phyloP scores from a whole-genome alignment of 2,797 vertebrate genomes.

The Karalla daura region DNA sequence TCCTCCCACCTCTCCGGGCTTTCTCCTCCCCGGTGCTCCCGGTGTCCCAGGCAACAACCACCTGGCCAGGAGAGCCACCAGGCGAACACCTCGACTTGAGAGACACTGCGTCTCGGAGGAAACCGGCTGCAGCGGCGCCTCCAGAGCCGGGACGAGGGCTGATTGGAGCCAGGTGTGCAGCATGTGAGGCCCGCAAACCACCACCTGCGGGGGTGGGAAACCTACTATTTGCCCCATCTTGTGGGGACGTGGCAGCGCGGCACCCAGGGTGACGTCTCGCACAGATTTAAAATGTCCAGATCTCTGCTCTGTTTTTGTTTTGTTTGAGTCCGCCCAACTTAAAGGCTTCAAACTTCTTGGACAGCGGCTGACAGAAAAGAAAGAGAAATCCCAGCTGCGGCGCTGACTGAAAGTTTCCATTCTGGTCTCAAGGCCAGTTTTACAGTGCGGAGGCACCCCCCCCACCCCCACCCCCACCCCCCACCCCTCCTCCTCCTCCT shows the following conservation, averaged over 20 bases:
- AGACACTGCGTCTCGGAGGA: no score
- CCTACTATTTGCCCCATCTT: conserved; percentile 24
- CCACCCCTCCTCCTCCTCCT: no score
- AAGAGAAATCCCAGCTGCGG: conserved; percentile 11
- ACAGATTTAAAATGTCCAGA: background rate
- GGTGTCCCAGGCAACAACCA: no score
- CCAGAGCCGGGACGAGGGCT: background rate
- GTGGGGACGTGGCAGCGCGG: conserved; percentile 19
- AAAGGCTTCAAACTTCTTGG: conserved; percentile 30
- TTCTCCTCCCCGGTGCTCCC: no score
- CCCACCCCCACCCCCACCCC: no score
- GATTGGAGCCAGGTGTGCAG: conserved; percentile 49
- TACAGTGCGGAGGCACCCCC: background rate
- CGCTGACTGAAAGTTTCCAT: conserved; percentile 52
- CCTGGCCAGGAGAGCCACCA: no score
- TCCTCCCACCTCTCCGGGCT: conserved; percentile 40
- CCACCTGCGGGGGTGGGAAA: background rate
- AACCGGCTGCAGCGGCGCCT: conserved; percentile 7
- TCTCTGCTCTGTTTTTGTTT: background rate
- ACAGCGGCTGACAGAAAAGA: conserved; percentile 30
- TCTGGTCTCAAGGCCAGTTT: conserved; percentile 9
- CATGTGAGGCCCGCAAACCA: background rate
- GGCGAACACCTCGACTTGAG: no score
- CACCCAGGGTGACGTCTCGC: background rate
- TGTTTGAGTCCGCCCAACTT: conserved; percentile 12